These are phyloP conservation scores for Ceratina calcarata DNA, from an alignment of 1,140 invertebrate species.

Conservation along the genomic window DNA sequence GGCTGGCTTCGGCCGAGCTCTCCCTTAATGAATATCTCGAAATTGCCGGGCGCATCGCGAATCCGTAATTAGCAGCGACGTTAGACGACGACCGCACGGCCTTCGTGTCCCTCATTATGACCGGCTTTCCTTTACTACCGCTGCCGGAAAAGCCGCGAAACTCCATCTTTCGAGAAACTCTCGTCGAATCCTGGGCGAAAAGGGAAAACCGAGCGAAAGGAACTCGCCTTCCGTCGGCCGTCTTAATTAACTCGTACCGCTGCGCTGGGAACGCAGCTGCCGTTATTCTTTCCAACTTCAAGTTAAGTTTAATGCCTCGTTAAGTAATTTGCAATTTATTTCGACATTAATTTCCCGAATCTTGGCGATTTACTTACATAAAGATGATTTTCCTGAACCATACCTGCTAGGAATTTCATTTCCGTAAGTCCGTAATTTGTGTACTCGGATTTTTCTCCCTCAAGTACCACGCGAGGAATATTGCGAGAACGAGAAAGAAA, in stretches of 20 bases:
- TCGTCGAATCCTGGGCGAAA: constrained; percentile 16
- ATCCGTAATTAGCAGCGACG: constrained; percentile 62
- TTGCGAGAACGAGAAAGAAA: neutral
- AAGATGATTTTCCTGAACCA: too few relatives aligned
- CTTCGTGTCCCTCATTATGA: constrained; percentile 52
- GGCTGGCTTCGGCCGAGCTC: constrained; percentile 16
- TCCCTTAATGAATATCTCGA: constrained; percentile 61
- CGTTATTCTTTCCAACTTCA: neutral
- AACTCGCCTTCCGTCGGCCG: constrained; percentile 17
- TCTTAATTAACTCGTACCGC: constrained; percentile 53
- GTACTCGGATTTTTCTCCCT: too few relatives aligned
- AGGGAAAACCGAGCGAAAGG: constrained; percentile 22
- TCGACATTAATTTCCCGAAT: too few relatives aligned
- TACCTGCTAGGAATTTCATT: too few relatives aligned
- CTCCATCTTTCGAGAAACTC: constrained; percentile 48
- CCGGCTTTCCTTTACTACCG: constrained; percentile 26
- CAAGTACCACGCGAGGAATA: too few relatives aligned
- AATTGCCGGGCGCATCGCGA: constrained; percentile 49
- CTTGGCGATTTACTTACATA: too few relatives aligned
- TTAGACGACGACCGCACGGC: constrained; percentile 31
- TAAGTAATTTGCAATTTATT: too few relatives aligned
- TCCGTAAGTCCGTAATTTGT: too few relatives aligned
- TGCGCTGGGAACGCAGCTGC: neutral
- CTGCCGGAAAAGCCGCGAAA: constrained; percentile 51
- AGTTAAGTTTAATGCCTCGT: neutral